phyloP scores from a whole-genome alignment of 1,140 invertebrate genomes.

The Cotesia vestalis region DNA sequence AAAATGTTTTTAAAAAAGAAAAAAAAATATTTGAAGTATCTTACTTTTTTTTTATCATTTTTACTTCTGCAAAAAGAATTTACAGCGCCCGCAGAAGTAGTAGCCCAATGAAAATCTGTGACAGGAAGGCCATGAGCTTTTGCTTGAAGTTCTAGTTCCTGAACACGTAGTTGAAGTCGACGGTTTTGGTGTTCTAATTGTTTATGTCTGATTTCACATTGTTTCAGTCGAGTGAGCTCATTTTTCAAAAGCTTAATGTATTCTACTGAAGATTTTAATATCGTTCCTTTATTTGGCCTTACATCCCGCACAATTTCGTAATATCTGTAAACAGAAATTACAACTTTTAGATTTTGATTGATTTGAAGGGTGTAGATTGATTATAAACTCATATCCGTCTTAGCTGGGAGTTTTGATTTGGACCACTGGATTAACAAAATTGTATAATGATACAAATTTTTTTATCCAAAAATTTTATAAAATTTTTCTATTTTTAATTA shows the following conservation, averaged over 20 bases:
- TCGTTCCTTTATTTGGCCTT: conserved; percentile 94
- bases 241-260: conserved; percentile 92
- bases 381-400: no score
- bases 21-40: conserved; percentile 34
- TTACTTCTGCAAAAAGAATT: conserved; percentile 61
- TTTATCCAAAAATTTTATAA: no score
- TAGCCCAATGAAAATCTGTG: conserved; percentile 67
- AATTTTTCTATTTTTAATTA: no score
- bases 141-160: conserved; percentile 78
- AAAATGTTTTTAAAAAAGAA: background rate
- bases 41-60: conserved; percentile 63
- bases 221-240: conserved; percentile 83
- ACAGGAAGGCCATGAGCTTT: conserved; percentile 75
- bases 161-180: conserved; percentile 77
- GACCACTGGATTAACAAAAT: no score
- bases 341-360: background rate
- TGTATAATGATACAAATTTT: no score
- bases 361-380: background rate
- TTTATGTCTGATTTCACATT: conserved; percentile 79
- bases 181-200: conserved; percentile 86
- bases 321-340: conserved; percentile 61
- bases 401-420: no score
- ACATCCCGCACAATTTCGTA: conserved; percentile 89
- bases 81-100: conserved; percentile 52
- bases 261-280: conserved; percentile 96